Conservation (phyloP, 1,140 invertebrate genomes). For the Anastrepha ludens region DNA sequence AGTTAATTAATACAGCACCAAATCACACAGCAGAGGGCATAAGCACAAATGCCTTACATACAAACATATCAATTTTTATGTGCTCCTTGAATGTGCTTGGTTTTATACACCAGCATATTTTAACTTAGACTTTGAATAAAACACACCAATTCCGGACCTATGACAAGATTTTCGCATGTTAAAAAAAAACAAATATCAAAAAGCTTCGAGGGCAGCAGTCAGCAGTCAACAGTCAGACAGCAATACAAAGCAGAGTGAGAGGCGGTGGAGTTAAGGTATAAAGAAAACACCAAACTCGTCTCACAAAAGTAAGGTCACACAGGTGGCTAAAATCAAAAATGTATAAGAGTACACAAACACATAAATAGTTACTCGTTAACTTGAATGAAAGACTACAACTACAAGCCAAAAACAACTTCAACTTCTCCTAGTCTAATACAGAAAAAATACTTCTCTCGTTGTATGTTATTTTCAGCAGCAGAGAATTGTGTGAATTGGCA, state of each 20-base stretch:
- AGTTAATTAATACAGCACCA: constrained; percentile 7
- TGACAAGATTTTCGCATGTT: constrained; percentile 26
- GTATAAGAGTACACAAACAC: neutral
- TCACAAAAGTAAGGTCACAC: neutral
- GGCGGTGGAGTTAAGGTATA: neutral
- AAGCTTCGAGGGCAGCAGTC: neutral
- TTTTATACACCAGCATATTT: neutral
- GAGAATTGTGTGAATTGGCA: neutral
- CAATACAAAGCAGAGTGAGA: neutral
- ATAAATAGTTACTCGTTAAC: neutral
- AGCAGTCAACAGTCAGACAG: neutral
- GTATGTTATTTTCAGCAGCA: neutral
- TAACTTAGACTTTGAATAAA: neutral
- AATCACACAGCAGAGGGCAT: neutral
- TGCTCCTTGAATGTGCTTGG: too few species aligned
- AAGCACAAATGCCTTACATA: neutral
- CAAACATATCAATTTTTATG: too few species aligned
- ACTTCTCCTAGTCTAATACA: neutral
- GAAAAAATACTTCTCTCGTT: neutral
- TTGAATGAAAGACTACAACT: neutral
- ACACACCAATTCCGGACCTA: constrained; percentile 6
- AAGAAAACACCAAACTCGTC: neutral
- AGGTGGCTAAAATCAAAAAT: constrained; percentile 1
- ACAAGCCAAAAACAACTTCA: neutral
- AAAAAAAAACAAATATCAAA: neutral